Conservation (phyloP, 2,888 invertebrate genomes). For the Leucophenga montana region DNA sequence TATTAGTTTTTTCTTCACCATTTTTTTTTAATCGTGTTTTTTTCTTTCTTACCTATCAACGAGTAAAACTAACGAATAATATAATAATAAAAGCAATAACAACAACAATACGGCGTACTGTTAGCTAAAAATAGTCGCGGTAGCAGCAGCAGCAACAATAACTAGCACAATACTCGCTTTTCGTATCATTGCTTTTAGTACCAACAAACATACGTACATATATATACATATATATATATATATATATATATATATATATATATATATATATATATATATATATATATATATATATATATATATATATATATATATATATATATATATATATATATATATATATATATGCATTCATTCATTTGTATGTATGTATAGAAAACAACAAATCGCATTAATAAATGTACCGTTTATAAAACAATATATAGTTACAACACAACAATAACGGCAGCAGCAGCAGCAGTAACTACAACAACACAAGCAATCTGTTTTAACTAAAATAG, state of each 20-base stretch:
- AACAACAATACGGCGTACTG: too few relatives aligned
- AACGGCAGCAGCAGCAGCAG: background rate
- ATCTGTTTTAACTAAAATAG: slow-evolving; percentile 45
- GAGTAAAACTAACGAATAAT: too few relatives aligned
- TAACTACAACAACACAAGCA: background rate
- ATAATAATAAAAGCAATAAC: too few relatives aligned
- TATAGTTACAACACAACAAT: background rate
- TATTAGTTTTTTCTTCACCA: too few relatives aligned
- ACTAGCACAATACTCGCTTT: slow-evolving; percentile 37
- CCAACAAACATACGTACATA: slow-evolving; percentile 19
- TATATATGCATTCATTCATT: too few relatives aligned
- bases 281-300: too few relatives aligned
- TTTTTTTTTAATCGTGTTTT: too few relatives aligned
- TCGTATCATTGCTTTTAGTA: background rate
- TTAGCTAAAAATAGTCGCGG: slow-evolving; percentile 21
- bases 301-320: too few relatives aligned
- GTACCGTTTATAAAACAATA: background rate
- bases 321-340: too few relatives aligned
- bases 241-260: slow-evolving; percentile 19
- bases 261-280: background rate
- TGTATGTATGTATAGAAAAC: slow-evolving; percentile 4
- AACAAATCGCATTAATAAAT: background rate
- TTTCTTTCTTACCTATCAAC: too few relatives aligned
- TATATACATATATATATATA: slow-evolving; percentile 2
- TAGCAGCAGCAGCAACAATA: slow-evolving; percentile 34